Evolutionary conservation across 1,140 invertebrate species (phyloP).

Genomic region (Leptinotarsa defecta): DNA sequence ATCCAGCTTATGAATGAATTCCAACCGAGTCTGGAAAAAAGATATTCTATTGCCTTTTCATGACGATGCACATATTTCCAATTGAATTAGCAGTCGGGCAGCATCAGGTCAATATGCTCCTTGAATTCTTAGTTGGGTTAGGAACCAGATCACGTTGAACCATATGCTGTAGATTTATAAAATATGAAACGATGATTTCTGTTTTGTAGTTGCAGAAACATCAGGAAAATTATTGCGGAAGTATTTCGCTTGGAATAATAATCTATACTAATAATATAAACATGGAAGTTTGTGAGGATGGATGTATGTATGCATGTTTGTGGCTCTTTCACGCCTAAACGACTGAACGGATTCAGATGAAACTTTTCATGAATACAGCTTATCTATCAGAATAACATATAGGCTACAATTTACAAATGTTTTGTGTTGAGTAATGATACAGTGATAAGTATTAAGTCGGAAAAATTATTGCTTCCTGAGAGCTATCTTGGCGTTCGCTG

Average conservation of each 20-base stretch:
- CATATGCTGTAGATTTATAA: background rate
- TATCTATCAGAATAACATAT: no score
- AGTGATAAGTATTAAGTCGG: no score
- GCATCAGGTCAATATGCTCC: background rate
- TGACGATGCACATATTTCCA: slow-evolving; percentile 4
- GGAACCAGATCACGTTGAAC: background rate
- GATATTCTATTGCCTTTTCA: background rate
- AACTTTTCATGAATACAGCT: no score
- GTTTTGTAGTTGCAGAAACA: background rate
- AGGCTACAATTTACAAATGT: no score
- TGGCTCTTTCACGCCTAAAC: no score
- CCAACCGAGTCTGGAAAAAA: background rate
- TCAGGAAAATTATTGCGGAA: background rate
- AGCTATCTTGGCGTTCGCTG: no score
- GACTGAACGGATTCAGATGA: no score
- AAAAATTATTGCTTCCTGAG: no score
- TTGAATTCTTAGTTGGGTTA: background rate
- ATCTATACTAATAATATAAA: background rate
- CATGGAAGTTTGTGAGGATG: no score
- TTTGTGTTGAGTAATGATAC: no score
- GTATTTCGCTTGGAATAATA: background rate
- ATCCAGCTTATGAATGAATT: no score
- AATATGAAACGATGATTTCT: background rate
- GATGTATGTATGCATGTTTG: no score
- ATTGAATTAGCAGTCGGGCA: background rate